Conservation (phyloP, 2,797 vertebrate species). For the Lacerta agilis region DNA sequence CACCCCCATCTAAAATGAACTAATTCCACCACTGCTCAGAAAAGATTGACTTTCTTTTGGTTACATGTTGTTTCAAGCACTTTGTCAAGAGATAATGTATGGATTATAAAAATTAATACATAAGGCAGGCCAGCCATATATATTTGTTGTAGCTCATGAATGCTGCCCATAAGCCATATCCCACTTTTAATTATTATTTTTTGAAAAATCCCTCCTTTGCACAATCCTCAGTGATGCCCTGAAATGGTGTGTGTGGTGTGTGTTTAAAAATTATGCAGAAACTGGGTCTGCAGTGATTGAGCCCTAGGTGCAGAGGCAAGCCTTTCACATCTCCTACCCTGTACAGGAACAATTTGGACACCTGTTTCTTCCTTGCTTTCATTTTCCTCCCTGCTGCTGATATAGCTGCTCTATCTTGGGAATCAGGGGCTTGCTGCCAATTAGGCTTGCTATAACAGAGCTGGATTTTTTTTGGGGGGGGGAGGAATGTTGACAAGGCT, state of each 20-base stretch:
- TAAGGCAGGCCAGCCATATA: neutral
- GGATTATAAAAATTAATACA: neutral
- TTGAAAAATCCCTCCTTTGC: neutral
- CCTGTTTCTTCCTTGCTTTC: neutral
- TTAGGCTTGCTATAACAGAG: constrained; percentile 56
- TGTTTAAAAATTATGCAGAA: neutral
- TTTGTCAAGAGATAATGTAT: neutral
- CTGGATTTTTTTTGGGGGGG: constrained; percentile 24
- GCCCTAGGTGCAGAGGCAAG: neutral
- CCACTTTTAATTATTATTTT: neutral
- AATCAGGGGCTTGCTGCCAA: constrained; percentile 51
- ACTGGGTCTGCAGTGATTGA: neutral
- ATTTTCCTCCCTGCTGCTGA: constrained; percentile 40
- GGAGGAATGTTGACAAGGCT: constrained; percentile 9
- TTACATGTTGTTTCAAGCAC: neutral
- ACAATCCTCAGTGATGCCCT: neutral
- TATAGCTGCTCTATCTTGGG: constrained; percentile 29
- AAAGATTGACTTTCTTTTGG: neutral
- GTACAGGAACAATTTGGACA: constrained; percentile 7
- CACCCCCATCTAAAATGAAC: neutral
- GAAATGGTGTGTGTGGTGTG: neutral
- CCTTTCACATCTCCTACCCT: constrained; percentile 14
- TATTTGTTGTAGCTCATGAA: neutral
- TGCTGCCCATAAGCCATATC: neutral
- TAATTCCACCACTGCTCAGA: neutral